Evolutionary conservation across 2,797 vertebrate genomes (phyloP), one percentile per base, ranked within the genome.

Genomic region (Gallinago solitaria): DNA sequence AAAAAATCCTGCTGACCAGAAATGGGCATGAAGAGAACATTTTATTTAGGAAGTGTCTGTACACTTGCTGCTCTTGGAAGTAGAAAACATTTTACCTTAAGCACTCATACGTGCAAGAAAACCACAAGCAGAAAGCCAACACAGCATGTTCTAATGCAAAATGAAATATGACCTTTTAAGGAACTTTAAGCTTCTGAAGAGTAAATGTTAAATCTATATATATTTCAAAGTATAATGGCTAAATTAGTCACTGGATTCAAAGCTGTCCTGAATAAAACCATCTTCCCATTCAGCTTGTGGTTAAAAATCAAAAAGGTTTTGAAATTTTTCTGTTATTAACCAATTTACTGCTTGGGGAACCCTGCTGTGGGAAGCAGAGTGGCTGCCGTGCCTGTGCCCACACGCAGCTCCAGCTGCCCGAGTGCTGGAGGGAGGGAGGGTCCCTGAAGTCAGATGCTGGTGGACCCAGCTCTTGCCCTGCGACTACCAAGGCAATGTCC

Each of bases 161-260:
- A 93, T 92, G 95, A 97, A 97, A 93, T 37, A 27, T 78, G 89
- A 96, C 89, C 94, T 97, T 97, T 94, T 75, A 61, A 90, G 51
- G 67, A 92, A 87, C 21, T 41, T 73, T 67, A 61, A 90, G 74
- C 63, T 92, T 83, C 56, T 86, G 76, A 92, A 54, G 39, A 87
- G 15, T 83, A 93, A 96, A 96, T 90, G 80, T 61, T 96, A 94
- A 74, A 77, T 69, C 86, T 90, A 63, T 57, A 63, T 86, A 77
- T 90, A 95, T 94, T 83, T 81, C 75, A 78, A 88, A 91, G 21
- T 63, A n/a, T 67, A 74, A 68, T 71, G 56, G 53, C 51, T 89
- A 77, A 81, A 78, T 54, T 81, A 83, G 30, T 68, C 11, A 7
- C 28, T 76, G 45, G 10, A 50, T 79, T 90, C 57, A 89, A 94